Evolutionary conservation across 1,140 invertebrate species (phyloP).

Genomic region (Propsilocerus akamusi): DNA sequence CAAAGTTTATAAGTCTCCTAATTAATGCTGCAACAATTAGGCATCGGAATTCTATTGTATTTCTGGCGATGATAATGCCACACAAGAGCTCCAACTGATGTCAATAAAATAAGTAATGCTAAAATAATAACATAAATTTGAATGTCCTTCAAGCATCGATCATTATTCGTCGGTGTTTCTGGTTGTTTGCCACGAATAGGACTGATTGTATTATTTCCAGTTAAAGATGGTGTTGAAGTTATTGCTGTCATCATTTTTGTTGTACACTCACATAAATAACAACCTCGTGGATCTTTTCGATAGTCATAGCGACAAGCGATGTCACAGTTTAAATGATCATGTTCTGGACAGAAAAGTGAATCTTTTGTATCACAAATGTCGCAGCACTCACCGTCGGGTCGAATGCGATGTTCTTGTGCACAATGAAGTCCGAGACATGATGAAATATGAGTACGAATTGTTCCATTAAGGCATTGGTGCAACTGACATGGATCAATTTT

Average conservation of each 20-base stretch:
- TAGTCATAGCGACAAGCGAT: neutral
- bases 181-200: too few species aligned
- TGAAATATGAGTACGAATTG: neutral
- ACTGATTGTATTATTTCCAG: too few species aligned
- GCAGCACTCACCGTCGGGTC: neutral
- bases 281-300: neutral
- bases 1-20: too few species aligned
- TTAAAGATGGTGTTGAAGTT: neutral
- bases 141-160: too few species aligned
- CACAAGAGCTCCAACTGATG: too few species aligned
- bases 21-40: too few species aligned
- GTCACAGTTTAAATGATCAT: neutral
- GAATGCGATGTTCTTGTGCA: neutral
- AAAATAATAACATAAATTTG: too few species aligned
- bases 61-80: too few species aligned
- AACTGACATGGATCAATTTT: neutral
- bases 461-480: neutral
- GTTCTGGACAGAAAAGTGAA: neutral
- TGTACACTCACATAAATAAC: neutral
- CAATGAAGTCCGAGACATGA: neutral
- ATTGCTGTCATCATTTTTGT: neutral
- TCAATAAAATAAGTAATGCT: too few species aligned
- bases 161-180: too few species aligned
- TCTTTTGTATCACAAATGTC: neutral
- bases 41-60: too few species aligned